phyloP scores from a whole-genome alignment of 2,888 invertebrate genomes.

The Amiota minor region DNA sequence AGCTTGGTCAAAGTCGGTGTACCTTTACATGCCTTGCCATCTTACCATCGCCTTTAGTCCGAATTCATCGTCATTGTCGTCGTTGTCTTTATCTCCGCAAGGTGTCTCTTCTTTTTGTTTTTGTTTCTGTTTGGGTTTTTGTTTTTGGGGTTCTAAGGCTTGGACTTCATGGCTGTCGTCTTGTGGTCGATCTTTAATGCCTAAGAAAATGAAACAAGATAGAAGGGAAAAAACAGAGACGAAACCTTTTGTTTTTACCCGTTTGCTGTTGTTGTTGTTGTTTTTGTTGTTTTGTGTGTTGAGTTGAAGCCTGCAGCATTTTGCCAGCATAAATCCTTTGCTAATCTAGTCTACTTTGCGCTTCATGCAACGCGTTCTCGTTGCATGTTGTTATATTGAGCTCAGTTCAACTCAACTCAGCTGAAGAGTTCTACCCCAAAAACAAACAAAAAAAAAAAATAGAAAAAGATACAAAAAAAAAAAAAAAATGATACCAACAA shows the following conservation, averaged over 20 bases:
- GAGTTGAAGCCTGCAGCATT: conserved; percentile 12
- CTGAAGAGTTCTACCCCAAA: not conserved
- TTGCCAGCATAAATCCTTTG: conserved; percentile 53
- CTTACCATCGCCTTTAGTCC: conserved; percentile 1
- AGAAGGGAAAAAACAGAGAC: not conserved
- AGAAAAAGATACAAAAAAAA: conserved; percentile 7
- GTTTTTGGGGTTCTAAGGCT: not conserved
- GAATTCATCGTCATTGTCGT: not conserved
- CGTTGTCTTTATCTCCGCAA: conserved; percentile 22
- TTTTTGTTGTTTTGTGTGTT: too few relatives aligned
- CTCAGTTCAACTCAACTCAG: not conserved
- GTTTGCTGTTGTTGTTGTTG: conserved; percentile 49
- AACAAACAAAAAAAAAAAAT: not conserved
- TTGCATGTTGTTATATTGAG: conserved; percentile 55
- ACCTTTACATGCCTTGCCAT: not conserved
- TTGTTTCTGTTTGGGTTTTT: not conserved
- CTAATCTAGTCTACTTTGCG: conserved; percentile 50
- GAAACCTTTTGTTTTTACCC: conserved; percentile 54
- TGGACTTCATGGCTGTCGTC: not conserved
- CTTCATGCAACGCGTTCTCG: conserved; percentile 40
- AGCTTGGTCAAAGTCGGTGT: not conserved
- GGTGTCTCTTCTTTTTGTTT: conserved; percentile 21
- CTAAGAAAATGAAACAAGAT: too few relatives aligned
- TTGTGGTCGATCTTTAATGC: too few relatives aligned
- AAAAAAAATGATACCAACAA: not conserved